Base-by-base conservation (phyloP, 2,888 invertebrate genomes). In the Xestia c-nigrum region DNA sequence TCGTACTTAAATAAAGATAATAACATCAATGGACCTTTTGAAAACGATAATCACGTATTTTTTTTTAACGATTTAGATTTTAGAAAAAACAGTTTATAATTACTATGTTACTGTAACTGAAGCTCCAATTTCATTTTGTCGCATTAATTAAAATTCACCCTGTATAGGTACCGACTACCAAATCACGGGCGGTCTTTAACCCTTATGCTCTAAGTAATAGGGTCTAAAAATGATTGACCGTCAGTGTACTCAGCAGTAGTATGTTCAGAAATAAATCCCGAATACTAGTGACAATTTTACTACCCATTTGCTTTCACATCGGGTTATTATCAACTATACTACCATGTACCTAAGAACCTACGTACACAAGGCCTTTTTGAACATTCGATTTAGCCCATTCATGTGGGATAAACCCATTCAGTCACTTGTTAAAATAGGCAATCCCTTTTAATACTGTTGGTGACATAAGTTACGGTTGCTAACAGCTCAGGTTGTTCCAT, bases 401-500 rank as follows among this genome's bases (percentile, higher is more conserved):
- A 72, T 38, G 43, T 57, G 43, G 31, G 31, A 43, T 65, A 72
- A 71, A 77, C 38, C 78, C 10, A 6, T 38, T 24, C 38, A 72
- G 38, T 65, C 43, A 65, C 38, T 46, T 19, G 24, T 24, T 21
- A 72, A 50, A 50, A 64, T 46, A 43, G 31, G 31, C 47, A 46
- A 47, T 57, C 21, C 78, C n/a, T 64, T 78, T 72, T 63, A 24
- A 24, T 24, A 59, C 10, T n/a, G n/a, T 46, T 19, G 12, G 38
- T 47, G 63, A 55, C 40, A 64, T 69, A 47, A 69, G 55, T 70
- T 69, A 77, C n/a, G 40, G n/a, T n/a, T 64, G 21, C 47, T 76
- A 66, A 16, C 31, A 19, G 63, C 21, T n/a, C 38, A 24, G 3
- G 10, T 19, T 47, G 46, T 43, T 64, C 40, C 14, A 43, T 43